phyloP scores from a whole-genome alignment of 2,797 vertebrate species.

The Psittacula derbiana region DNA sequence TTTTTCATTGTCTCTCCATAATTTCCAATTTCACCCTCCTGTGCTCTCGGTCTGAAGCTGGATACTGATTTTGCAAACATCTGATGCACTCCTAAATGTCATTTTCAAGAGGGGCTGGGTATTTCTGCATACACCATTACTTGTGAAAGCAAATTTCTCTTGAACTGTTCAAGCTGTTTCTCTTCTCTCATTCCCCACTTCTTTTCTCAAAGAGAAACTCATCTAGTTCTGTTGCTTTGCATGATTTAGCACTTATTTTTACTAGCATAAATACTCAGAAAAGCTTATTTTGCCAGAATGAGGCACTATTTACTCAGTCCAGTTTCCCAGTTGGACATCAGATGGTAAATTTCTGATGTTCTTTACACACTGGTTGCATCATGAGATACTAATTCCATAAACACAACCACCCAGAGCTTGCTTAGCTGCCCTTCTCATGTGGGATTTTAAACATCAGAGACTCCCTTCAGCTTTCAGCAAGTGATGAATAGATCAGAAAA shows the following conservation, averaged over 20 bases:
- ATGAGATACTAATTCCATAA: neutral
- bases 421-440: neutral
- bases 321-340: neutral
- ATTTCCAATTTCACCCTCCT: conserved; percentile 10
- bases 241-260: neutral
- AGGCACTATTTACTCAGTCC: neutral
- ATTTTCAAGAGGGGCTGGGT: neutral
- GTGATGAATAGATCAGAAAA: neutral
- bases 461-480: neutral
- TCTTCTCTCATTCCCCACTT: neutral
- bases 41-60: neutral
- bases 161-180: neutral
- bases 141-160: neutral
- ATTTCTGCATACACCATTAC: neutral
- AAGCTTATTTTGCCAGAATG: neutral
- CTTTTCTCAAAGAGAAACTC: neutral
- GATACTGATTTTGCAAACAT: neutral
- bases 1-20: neutral
- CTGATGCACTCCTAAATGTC: neutral
- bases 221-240: neutral
- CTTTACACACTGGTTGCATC: neutral
- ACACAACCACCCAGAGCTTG: neutral
- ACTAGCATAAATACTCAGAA: neutral
- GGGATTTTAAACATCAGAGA: neutral
- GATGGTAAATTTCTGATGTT: neutral